Evolutionary conservation across 2,113 vertebrate species (phyloP), one percentile per base, ranked within the genome.

Genomic region (Megaleporinus macrocephalus): DNA sequence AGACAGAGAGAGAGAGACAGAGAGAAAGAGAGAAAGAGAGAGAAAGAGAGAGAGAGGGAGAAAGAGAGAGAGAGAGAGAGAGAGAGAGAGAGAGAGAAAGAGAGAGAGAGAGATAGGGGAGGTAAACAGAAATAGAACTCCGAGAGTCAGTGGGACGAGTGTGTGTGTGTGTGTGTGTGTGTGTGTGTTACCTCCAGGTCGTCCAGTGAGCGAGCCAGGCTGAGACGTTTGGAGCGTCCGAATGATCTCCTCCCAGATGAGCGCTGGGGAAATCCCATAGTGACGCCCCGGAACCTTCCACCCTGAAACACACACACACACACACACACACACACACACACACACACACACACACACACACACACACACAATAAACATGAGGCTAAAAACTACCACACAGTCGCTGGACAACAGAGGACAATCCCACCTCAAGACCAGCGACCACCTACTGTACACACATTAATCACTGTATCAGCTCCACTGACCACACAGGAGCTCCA

Each of bases 151-250:
- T 33, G 30, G 20, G 33, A 68, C 20, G 10, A 36, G 29, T 6
- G 65, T 78, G 76, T 7, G 1, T 7, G 27, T 22, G 33, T 27
- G 27, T 16, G 18, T 41, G 20, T n/a, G 0, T 2, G 20, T 33
- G 47, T 30, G 59, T 26, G 22, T 68, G 49, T 91, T 94, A 99
- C 97, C 96, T 97, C 96, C 2, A 99, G 93, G 86, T 99, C 95
- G 51, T 99, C 97, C 79, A 99, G 94, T 5, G 97, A 99, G 49
- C 97, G 96, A 0, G 97, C 97, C 89, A 97, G 88, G 73, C 97
- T 98, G 51, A 95, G 95, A 36, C 96, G 92, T 87, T 95, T 96
- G 10, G 96, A 95, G 80, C 97, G 95, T 83, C 96, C 95, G 26
- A 95, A 97, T 0, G 97, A 96, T 81, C 97, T 94, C 24, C 97